Evolutionary conservation across 2,888 invertebrate genomes (phyloP), one percentile per base, ranked within the genome.

Genomic region (Sialis lutaria): DNA sequence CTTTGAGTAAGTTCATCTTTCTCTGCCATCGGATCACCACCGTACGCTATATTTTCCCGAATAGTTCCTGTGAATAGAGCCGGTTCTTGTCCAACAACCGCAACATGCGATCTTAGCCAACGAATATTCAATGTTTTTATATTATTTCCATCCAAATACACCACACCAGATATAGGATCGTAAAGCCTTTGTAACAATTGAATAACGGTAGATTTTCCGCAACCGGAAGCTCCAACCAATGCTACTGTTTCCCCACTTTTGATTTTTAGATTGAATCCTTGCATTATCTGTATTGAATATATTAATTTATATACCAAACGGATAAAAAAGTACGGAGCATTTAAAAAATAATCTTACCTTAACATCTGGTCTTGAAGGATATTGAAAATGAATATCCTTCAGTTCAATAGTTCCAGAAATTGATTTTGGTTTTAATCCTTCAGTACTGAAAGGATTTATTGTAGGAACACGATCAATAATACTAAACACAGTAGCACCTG

Each of bases 21-120:
- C 0, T 74, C 76, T 53, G 78, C 76, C 12, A 64, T 62, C 22
- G 77, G 77, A 55, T 77, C 74, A 48, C 77, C 74, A 48, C 91
- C 91, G 65, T 86, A 82, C 45, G 83, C 76, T 53, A 88, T 87
- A 60, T 88, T 88, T 52, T 85, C 82, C 37, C 68, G 72, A 51
- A 92, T 87, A 32, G 78, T 78, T 6, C 84, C 79, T 55, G 83
- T 82, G 62, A 91, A 91, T 5, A 91, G 70, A 8, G 85, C 80
- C 0, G 89, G 91, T 55, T 91, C 91, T 62, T 91, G 91, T 0
- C 87, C 84, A 9, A 91, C 90, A 5, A 90, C 77, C 1, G 87
- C 89, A 51, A 91, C 82, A 58, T 84, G 79, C 32, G 73, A 70
- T 45, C 91, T 70, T 33, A 85, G 62, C 75, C 85, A 83, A 8